phyloP scores from a whole-genome alignment of 2,113 vertebrate species.

The Oreochromis spilurus region DNA sequence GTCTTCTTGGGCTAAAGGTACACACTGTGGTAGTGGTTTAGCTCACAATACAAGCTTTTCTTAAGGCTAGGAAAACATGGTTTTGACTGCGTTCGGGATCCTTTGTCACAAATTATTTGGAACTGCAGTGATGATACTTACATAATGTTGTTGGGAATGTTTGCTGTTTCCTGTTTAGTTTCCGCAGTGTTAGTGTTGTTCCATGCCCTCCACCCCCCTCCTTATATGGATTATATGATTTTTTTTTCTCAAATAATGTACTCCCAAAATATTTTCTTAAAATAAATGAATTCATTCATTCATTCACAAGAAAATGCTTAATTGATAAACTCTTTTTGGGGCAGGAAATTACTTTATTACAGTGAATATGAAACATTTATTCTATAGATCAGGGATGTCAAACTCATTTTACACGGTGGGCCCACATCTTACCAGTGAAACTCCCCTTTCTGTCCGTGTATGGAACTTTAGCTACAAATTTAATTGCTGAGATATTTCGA shows the following conservation, averaged over 20 bases:
- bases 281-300: fast-evolving
- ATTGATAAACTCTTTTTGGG: neutral
- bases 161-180: neutral
- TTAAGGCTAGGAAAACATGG: neutral
- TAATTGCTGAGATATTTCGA: neutral
- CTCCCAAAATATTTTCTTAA: neutral
- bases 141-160: neutral
- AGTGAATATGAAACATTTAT: neutral
- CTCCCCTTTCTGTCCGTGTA: neutral
- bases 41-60: neutral
- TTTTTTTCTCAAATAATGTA: neutral
- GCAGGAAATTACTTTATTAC: neutral
- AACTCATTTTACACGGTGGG: neutral
- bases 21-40: neutral
- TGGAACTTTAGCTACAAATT: neutral
- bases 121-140: neutral
- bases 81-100: neutral
- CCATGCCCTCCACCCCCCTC: neutral
- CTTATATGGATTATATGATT: neutral
- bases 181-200: neutral
- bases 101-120: neutral
- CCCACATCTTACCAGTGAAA: neutral
- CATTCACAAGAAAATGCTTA: neutral
- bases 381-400: neutral
- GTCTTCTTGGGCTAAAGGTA: neutral